Evolutionary conservation across 2,797 vertebrate genomes (phyloP).

Genomic region (Dendrocincla tyrannina): DNA sequence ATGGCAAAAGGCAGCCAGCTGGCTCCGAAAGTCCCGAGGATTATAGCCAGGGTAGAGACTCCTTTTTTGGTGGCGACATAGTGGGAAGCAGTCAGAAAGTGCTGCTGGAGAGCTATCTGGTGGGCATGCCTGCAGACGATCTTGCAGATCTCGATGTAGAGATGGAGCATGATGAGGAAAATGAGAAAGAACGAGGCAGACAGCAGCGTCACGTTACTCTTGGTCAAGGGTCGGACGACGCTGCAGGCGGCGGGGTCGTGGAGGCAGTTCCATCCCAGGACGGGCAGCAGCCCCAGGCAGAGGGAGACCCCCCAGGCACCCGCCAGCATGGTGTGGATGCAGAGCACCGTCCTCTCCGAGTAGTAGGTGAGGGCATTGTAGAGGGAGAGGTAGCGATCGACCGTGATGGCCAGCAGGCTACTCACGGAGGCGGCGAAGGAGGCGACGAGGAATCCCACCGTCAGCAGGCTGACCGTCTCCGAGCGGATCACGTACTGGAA

Average conservation of each 20-base stretch:
- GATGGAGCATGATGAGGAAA: slow-evolving; percentile 92
- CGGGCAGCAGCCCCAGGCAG: slow-evolving; percentile 88
- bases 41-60: slow-evolving; percentile 93
- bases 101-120: slow-evolving; percentile 97
- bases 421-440: slow-evolving; percentile 97
- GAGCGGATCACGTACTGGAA: slow-evolving; percentile 94
- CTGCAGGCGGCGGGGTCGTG: slow-evolving; percentile 86
- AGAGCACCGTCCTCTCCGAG: slow-evolving; percentile 91
- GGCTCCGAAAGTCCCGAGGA: slow-evolving; percentile 94
- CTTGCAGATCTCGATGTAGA: slow-evolving; percentile 97
- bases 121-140: slow-evolving; percentile 96
- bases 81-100: slow-evolving; percentile 93
- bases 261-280: slow-evolving; percentile 97
- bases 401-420: slow-evolving; percentile 94
- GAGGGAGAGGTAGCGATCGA: slow-evolving; percentile 96
- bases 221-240: slow-evolving; percentile 91
- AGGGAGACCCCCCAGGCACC: slow-evolving; percentile 92
- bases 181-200: slow-evolving; percentile 90
- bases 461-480: slow-evolving; percentile 93
- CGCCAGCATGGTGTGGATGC: slow-evolving; percentile 89
- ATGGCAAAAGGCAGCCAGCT: slow-evolving; percentile 98
- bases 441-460: slow-evolving; percentile 94
- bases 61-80: slow-evolving; percentile 95
- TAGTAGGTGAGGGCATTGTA: slow-evolving; percentile 97
- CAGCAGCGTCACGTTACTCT: slow-evolving; percentile 89